A percentile compares a stretch with the other conserved stretches of the same genome.
Evolutionary conservation across 2,113 vertebrate genomes (phyloP).

Genomic region (Oreotrochilus melanogaster): DNA sequence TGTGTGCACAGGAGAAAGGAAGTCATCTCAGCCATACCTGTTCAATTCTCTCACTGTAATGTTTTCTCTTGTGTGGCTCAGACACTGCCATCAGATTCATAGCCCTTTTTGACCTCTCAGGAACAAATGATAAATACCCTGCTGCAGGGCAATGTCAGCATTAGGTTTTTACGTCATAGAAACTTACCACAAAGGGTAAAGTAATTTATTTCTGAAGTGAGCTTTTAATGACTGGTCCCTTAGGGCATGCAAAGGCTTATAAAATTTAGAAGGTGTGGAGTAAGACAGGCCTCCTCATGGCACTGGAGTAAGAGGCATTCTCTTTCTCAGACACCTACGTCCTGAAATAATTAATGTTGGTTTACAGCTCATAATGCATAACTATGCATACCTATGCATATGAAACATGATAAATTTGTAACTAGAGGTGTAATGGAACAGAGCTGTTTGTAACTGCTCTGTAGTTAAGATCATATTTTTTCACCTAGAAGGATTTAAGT

Average conservation of each 20-base stretch:
- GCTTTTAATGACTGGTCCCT: conserved; percentile 73
- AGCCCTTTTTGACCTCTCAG: conserved; percentile 47
- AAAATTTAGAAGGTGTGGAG: conserved; percentile 62
- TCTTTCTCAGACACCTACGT: background rate
- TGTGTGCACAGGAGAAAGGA: background rate
- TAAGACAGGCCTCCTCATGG: conserved; percentile 30
- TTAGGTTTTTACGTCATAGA: conserved; percentile 60
- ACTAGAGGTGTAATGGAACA: background rate
- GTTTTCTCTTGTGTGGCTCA: conserved; percentile 1
- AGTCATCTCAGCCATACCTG: background rate
- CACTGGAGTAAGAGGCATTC: background rate
- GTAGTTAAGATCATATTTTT: background rate
- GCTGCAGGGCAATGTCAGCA: conserved; percentile 31
- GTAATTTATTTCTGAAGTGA: conserved; percentile 73
- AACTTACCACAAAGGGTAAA: conserved; percentile 40
- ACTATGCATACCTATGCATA: background rate
- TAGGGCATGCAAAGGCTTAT: conserved; percentile 60
- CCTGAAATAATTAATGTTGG: background rate
- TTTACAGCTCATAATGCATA: background rate
- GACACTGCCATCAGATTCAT: conserved; percentile 20
- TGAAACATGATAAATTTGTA: background rate
- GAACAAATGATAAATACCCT: conserved; percentile 46
- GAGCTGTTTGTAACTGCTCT: background rate
- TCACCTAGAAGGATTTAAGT: background rate
- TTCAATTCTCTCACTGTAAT: conserved; percentile 2